Base-by-base conservation (phyloP, 2,797 vertebrate genomes). In the Oryzias dopingdopingensis region DNA sequence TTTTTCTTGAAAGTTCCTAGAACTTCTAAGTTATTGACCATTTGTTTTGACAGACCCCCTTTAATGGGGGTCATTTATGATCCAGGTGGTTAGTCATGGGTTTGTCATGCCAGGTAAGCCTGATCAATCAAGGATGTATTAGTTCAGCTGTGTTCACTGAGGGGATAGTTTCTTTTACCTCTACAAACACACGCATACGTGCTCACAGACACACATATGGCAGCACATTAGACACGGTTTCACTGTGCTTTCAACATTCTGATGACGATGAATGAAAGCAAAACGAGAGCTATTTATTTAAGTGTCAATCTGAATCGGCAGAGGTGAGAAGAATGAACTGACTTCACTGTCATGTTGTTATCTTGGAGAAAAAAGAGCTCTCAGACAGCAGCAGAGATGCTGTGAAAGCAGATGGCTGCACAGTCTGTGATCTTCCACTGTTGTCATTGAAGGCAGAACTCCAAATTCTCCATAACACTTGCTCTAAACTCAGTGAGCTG, bases 321-420 rank as follows among this genome's bases (percentile, higher is more conserved):
- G 60, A 62, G 74, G 75, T 86, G 79, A 74, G 44, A 59, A 55
- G 60, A 56, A 69, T 59, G 73, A 59, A 42, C 66, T 52, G 68
- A 67, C 64, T 78, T 63, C 44, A 45, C 74, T 77, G 62, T 67
- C 78, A 68, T 69, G 51, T 72, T 82, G 66, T 76, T 73, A 10
- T 77, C 58, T 52, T 52, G 56, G 14, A 48, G 17, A 59, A 22
- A 41, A 56, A 54, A 63, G 59, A 4, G 56, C 63, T 64, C 67
- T 82, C 79, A 79, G 52, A 78, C 62, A 70, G 51, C 54, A 75
- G 67, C 63, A 54, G 52, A 44, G 67, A 50, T 66, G 64, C 70
- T 62, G 14, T 5, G 2, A 22, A 78, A 50, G 63, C 83, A 88
- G 85, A 88, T 86, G 83, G 86, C 56, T 66, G 53, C 72, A 62